These are phyloP conservation scores for Busseola fusca DNA, from an alignment of 2,888 invertebrate genomes.

Conservation along the genomic window DNA sequence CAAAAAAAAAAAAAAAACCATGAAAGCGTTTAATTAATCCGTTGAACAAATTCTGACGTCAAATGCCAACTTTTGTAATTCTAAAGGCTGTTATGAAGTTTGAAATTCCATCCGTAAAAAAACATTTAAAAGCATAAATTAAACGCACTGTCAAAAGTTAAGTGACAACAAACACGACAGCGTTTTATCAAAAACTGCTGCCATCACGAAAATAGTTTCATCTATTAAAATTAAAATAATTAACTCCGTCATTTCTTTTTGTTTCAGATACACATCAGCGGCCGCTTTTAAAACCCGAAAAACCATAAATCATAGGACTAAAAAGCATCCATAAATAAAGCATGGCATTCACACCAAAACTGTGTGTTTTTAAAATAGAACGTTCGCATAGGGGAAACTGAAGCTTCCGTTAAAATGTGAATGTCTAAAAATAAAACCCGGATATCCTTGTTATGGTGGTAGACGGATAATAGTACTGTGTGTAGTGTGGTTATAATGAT, in stretches of 20 bases:
- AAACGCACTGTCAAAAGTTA: constrained; percentile 25
- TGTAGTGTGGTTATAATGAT: constrained; percentile 68
- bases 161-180: constrained; percentile 34
- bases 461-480: constrained; percentile 57
- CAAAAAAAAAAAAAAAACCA: no score
- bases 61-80: neutral
- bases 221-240: constrained; percentile 40
- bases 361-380: constrained; percentile 71
- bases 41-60: neutral
- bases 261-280: constrained; percentile 75
- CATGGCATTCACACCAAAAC: constrained; percentile 77
- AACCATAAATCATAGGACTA: constrained; percentile 68
- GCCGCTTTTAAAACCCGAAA: constrained; percentile 54
- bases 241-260: constrained; percentile 64
- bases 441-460: constrained; percentile 76
- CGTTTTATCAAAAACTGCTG: neutral
- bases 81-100: neutral
- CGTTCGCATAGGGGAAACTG: constrained; percentile 72
- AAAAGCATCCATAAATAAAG: constrained; percentile 72
- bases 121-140: neutral
- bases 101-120: neutral
- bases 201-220: constrained; percentile 32
- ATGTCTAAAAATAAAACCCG: constrained; percentile 74
- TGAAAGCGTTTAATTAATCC: neutral
- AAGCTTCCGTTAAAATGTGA: constrained; percentile 81